A percentile compares a stretch with the other conserved stretches of the same genome.
Evolutionary conservation across 2,888 invertebrate species (phyloP).

Genomic region (Steinernema hermaphroditum): DNA sequence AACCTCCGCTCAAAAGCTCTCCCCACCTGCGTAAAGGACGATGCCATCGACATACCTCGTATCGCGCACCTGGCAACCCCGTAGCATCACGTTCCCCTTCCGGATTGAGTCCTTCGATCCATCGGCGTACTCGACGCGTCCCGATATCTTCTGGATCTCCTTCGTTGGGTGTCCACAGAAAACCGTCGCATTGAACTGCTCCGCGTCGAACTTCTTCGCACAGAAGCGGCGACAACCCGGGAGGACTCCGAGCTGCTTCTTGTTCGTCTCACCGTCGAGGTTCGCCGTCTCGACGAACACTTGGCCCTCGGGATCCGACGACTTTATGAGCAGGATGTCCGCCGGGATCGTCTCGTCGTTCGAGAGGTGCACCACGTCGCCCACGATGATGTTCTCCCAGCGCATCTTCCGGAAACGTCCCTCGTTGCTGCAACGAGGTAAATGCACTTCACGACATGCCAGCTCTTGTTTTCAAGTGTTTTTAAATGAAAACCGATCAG

Average conservation of each 20-base stretch:
- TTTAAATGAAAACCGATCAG: no score
- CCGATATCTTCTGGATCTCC: slow-evolving; percentile 90
- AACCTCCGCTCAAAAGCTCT: no score
- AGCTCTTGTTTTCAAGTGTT: no score
- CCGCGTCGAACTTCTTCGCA: slow-evolving; percentile 64
- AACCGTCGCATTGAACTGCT: slow-evolving; percentile 77
- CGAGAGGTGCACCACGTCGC: slow-evolving; percentile 89
- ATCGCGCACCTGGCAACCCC: slow-evolving; percentile 92
- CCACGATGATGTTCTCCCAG: slow-evolving; percentile 88
- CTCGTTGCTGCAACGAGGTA: slow-evolving; percentile 36
- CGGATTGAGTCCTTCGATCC: slow-evolving; percentile 77
- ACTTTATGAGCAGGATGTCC: slow-evolving; percentile 75
- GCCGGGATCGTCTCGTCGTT: slow-evolving; percentile 96
- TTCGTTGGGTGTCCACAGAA: slow-evolving; percentile 93
- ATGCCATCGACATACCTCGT: slow-evolving; percentile 94
- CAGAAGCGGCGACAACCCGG: slow-evolving; percentile 45
- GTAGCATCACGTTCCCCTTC: slow-evolving; percentile 85
- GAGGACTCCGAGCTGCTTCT: slow-evolving; percentile 78
- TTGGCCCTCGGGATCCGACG: slow-evolving; percentile 75
- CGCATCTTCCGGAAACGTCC: slow-evolving; percentile 56
- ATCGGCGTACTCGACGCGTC: slow-evolving; percentile 69
- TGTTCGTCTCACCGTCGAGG: slow-evolving; percentile 91
- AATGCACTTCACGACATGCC: no score
- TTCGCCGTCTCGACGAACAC: slow-evolving; percentile 95
- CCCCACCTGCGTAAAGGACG: slow-evolving; percentile 86